Percentiles rank a stretch among this genome's conserved stretches.
phyloP scores from a whole-genome alignment of 2,113 vertebrate genomes.

The Artemisiospiza belli region DNA sequence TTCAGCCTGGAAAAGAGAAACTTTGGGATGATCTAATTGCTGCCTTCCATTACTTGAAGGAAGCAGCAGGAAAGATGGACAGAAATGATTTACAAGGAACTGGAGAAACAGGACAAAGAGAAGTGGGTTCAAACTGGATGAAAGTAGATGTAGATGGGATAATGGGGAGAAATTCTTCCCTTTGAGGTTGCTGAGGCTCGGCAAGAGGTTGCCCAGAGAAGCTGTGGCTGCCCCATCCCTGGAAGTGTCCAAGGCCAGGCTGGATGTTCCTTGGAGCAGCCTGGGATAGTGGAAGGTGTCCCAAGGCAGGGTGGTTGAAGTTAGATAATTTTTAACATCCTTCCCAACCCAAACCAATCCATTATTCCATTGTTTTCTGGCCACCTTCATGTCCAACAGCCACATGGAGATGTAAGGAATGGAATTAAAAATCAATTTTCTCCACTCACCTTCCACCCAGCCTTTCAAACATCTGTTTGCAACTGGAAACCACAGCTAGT shows the following conservation, averaged over 20 bases:
- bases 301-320: background rate
- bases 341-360: background rate
- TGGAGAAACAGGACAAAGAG: background rate
- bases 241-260: background rate
- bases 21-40: background rate
- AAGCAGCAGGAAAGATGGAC: background rate
- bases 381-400: background rate
- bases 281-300: background rate
- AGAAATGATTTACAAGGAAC: background rate
- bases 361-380: background rate
- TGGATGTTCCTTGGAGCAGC: rapidly evolving
- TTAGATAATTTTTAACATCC: rapidly evolving
- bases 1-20: background rate
- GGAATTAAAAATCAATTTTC: background rate
- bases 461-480: background rate
- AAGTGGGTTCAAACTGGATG: background rate
- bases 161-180: background rate
- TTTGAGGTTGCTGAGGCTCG: background rate
- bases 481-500: background rate
- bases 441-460: background rate
- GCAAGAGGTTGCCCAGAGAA: rapidly evolving
- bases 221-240: background rate
- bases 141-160: background rate
- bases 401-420: rapidly evolving
- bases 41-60: background rate